Conservation (phyloP, 2,888 invertebrate species). For the Drosophila helvetica region DNA sequence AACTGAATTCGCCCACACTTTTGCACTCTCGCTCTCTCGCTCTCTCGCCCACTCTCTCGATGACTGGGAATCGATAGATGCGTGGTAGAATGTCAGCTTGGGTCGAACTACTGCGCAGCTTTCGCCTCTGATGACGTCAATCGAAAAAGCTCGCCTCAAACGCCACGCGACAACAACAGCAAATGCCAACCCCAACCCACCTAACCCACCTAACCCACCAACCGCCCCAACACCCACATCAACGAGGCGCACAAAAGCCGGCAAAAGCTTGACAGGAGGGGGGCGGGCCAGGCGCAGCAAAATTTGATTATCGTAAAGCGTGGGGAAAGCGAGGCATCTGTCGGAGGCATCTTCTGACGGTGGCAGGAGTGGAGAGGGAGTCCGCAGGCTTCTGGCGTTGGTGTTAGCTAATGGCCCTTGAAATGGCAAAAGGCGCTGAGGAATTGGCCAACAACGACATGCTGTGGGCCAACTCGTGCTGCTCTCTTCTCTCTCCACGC, state of each 20-base stretch:
- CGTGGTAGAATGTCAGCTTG: constrained; percentile 64
- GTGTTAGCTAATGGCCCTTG: constrained; percentile 60
- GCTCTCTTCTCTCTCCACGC: neutral
- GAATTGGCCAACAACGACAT: constrained; percentile 38
- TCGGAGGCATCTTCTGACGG: constrained; percentile 49
- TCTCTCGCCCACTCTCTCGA: constrained; percentile 16
- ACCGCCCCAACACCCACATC: neutral
- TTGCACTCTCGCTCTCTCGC: constrained; percentile 8
- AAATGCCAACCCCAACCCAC: constrained; percentile 36
- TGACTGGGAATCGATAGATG: constrained; percentile 67
- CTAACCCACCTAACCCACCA: too few relatives aligned
- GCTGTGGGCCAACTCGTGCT: constrained; percentile 4
- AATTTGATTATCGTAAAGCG: constrained; percentile 69
- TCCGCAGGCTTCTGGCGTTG: constrained; percentile 13
- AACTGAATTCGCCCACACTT: constrained; percentile 44
- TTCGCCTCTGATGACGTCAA: constrained; percentile 80
- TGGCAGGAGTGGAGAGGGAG: neutral
- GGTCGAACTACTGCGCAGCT: constrained; percentile 67
- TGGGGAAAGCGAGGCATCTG: constrained; percentile 13
- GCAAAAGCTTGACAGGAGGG: constrained; percentile 58
- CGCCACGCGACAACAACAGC: constrained; percentile 58
- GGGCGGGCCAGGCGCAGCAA: constrained; percentile 29
- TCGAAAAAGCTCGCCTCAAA: constrained; percentile 73
- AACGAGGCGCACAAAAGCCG: constrained; percentile 66
- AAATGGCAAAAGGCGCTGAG: constrained; percentile 68